Percentiles rank a stretch among this genome's conserved stretches.
phyloP scores from a whole-genome alignment of 2,113 vertebrate genomes.

The Gobius niger region DNA sequence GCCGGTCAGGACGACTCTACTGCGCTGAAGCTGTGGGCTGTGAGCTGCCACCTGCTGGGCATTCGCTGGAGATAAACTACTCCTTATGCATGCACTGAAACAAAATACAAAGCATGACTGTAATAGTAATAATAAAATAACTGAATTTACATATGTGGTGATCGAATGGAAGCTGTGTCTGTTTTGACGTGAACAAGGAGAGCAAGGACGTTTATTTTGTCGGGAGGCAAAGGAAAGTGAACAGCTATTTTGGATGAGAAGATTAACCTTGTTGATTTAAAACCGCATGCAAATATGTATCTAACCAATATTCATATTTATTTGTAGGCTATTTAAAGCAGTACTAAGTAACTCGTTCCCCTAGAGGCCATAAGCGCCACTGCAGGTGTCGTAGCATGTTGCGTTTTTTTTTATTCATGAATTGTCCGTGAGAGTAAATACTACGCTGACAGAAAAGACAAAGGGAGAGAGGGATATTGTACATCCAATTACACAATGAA shows the following conservation, averaged over 20 bases:
- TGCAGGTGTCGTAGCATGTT: too few species aligned
- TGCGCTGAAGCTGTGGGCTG: constrained; percentile 70
- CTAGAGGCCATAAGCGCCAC: too few species aligned
- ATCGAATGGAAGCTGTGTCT: not conserved
- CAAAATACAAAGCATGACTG: not conserved
- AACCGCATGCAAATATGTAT: too few species aligned
- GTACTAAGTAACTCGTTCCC: too few species aligned
- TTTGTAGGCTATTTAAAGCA: too few species aligned
- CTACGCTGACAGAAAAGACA: too few species aligned
- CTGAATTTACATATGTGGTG: not conserved
- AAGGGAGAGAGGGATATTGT: too few species aligned
- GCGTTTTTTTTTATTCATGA: too few species aligned
- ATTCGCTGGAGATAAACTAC: constrained; percentile 71
- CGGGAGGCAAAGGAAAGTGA: not conserved
- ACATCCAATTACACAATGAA: too few species aligned
- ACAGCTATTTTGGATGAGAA: not conserved
- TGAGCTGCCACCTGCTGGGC: constrained; percentile 73
- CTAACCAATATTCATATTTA: too few species aligned
- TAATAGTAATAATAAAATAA: not conserved
- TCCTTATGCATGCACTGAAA: not conserved
- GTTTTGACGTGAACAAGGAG: not conserved
- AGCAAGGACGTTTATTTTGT: not conserved
- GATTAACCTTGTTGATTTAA: too few species aligned
- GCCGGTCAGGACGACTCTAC: constrained; percentile 68
- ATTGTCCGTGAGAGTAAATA: too few species aligned